Conservation (phyloP, 2,113 vertebrate species). For the Bubalus kerabau region DNA sequence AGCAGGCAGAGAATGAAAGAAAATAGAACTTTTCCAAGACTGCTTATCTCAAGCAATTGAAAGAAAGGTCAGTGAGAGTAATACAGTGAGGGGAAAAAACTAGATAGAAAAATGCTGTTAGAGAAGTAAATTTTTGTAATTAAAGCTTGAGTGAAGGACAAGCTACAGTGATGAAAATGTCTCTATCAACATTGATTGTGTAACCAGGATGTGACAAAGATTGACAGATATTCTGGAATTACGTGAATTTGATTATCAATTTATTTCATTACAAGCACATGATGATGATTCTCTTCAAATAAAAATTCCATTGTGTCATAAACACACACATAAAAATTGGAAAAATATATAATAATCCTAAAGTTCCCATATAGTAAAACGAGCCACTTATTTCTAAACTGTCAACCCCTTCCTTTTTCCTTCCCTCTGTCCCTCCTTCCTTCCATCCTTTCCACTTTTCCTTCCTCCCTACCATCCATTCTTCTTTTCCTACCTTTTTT, state of each 20-base stretch:
- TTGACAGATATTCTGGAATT: not conserved
- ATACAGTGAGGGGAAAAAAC: not conserved
- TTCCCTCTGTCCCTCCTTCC: not conserved
- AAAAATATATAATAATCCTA: not conserved
- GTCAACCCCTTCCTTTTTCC: not conserved
- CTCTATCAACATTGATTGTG: not conserved
- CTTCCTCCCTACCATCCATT: not conserved
- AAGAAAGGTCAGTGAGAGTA: not conserved
- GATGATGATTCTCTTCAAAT: not conserved
- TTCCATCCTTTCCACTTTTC: fast-evolving
- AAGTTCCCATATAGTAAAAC: not conserved
- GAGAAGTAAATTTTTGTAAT: not conserved
- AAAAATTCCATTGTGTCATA: not conserved
- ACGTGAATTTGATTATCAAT: not conserved
- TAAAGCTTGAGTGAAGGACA: not conserved
- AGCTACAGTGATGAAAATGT: not conserved
- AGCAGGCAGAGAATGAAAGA: not conserved
- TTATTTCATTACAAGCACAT: not conserved
- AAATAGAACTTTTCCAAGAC: not conserved
- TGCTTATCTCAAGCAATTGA: not conserved
- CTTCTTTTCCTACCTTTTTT: not conserved
- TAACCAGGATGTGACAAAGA: not conserved
- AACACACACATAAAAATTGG: not conserved
- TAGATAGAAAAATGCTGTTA: not conserved
- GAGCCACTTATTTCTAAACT: not conserved